Evolutionary conservation across 30 jellyfish, hydroid and myxozoan genomes (phyloP), one percentile per base, ranked within the genome.

Genomic region (Rhopilema esculentum): DNA sequence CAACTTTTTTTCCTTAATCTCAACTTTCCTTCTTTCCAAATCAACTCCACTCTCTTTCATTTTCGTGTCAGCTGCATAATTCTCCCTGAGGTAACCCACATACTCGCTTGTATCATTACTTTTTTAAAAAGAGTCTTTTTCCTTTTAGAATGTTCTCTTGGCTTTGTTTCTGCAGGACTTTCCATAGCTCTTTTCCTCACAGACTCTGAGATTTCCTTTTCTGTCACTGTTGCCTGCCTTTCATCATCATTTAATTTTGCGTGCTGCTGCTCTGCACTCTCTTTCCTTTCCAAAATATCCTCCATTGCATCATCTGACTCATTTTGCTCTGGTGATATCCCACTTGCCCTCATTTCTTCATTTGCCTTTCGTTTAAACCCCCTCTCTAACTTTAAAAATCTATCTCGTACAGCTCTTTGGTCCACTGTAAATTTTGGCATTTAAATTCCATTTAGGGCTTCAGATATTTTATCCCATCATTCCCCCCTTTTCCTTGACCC

Each of bases 331-430:
- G 82, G n/a, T 16, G 19, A 9, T 23, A 70, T 70, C 63, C 82
- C 82, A 70, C 82, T 29, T 25, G 82, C 82, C 64, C 62, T 23
- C 22, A 22, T 30, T 18, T 70, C 82, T 29, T 70, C 48, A 22
- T n/a, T n/a, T n/a, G n/a, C n/a, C n/a, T 72, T 72, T 72, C 68
- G 31, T 15, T 26, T 72, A 24, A 26, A 27, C 23, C 2, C 7
- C 27, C 25, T 26, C 52, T 72, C 84, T 23, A 72, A 19, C 68
- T 72, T 72, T 26, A 30, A 40, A 72, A 72, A 72, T 12, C 22
- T 9, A 70, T 70, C 84, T 62, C 84, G 49, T 40, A 72, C 84
- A 28, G 84, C 66, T 26, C 84, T 72, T 29, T 69, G 80, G 80
- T 69, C 80, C 49, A 69, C 80, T 16, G 25, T 23, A 29, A 69